Evolutionary conservation across 2,888 invertebrate species (phyloP).

Genomic region (Schrankia costaestrigalis): DNA sequence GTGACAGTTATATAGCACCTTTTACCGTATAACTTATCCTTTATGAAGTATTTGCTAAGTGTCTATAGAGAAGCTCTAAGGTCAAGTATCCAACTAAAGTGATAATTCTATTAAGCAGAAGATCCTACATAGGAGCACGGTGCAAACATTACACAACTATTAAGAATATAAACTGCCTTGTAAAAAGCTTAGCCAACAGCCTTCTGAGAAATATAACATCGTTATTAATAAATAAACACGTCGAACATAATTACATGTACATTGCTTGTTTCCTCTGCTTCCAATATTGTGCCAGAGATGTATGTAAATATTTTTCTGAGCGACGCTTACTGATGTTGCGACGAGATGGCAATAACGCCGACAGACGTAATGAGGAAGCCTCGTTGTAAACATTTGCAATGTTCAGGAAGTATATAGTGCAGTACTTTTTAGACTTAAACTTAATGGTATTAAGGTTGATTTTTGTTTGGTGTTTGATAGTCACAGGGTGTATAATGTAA

Average conservation of each 20-base stretch:
- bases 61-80: too few relatives aligned
- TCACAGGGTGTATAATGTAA: slow-evolving; percentile 44
- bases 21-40: too few relatives aligned
- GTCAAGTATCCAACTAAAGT: slow-evolving; percentile 9
- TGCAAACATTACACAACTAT: too few relatives aligned
- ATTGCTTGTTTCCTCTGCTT: slow-evolving; percentile 34
- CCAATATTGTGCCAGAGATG: slow-evolving; percentile 54
- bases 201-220: slow-evolving; percentile 35
- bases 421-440: slow-evolving; percentile 16
- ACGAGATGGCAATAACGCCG: slow-evolving; percentile 64
- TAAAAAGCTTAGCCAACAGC: slow-evolving; percentile 27
- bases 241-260: slow-evolving; percentile 42
- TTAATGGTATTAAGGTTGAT: slow-evolving; percentile 44
- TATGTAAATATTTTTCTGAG: slow-evolving; percentile 71
- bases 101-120: slow-evolving; percentile 20
- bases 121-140: slow-evolving; percentile 17
- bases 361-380: slow-evolving; percentile 70
- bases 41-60: too few relatives aligned
- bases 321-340: slow-evolving; percentile 63
- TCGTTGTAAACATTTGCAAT: slow-evolving; percentile 49
- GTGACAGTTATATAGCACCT: too few relatives aligned
- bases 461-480: slow-evolving; percentile 37
- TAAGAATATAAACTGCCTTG: too few relatives aligned
- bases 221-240: slow-evolving; percentile 45
- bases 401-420: slow-evolving; percentile 17